These are phyloP conservation scores for Orgyia antiqua DNA, from an alignment of 2,888 invertebrate genomes.

Conservation along the genomic window DNA sequence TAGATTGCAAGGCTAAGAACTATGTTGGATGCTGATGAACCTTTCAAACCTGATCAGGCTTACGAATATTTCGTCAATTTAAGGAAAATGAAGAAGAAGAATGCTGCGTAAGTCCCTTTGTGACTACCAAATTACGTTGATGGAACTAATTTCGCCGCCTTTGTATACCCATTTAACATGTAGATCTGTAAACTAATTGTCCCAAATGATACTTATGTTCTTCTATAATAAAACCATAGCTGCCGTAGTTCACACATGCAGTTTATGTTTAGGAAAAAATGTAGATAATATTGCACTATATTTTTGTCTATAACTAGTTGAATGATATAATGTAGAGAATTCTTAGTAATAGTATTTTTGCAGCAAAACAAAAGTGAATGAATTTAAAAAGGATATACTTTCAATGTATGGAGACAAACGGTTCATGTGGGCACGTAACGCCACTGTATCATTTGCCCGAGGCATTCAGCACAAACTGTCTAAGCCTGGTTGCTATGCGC, in stretches of 20 bases:
- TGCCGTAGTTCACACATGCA: too few species aligned
- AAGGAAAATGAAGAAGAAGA: slow-evolving; percentile 49
- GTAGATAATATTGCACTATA: too few species aligned
- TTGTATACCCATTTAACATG: too few species aligned
- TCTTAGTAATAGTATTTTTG: too few species aligned
- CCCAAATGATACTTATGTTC: too few species aligned
- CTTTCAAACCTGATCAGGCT: slow-evolving; percentile 68
- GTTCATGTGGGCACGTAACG: slow-evolving; percentile 60
- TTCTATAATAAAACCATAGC: too few species aligned
- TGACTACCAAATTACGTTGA: too few species aligned
- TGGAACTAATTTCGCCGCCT: too few species aligned
- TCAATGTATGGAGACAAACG: slow-evolving; percentile 49
- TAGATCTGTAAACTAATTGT: too few species aligned
- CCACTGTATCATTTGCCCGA: slow-evolving; percentile 59
- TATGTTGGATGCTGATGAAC: slow-evolving; percentile 66
- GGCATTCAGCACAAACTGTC: slow-evolving; percentile 58
- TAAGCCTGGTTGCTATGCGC: slow-evolving; percentile 45
- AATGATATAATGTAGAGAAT: too few species aligned
- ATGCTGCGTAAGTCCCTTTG: slow-evolving; percentile 39
- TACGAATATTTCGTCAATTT: slow-evolving; percentile 65
- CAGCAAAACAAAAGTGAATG: slow-evolving; percentile 34
- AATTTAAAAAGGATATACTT: slow-evolving; percentile 46
- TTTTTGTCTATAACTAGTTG: too few species aligned
- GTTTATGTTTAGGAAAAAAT: too few species aligned
- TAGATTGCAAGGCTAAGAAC: slow-evolving; percentile 57